Conservation (phyloP, 2,797 vertebrate species). For the Molossus molossus region DNA sequence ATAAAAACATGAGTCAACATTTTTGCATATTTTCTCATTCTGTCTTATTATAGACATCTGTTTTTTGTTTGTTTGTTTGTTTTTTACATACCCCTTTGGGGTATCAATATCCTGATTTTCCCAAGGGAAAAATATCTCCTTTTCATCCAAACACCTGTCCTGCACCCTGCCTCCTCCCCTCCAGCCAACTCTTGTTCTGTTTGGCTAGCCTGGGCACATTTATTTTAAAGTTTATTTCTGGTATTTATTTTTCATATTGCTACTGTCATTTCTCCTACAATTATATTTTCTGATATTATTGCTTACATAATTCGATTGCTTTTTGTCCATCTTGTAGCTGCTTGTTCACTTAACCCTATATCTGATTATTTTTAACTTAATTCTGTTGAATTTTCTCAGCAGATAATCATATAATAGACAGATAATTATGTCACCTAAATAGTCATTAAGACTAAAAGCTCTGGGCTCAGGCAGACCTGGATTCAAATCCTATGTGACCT, state of each 20-base stretch:
- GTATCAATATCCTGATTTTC: neutral
- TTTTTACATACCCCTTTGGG: neutral
- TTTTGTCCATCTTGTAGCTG: conserved; percentile 32
- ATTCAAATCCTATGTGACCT: conserved; percentile 24
- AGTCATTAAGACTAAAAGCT: conserved; percentile 57
- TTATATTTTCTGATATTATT: conserved; percentile 29
- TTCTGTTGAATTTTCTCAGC: conserved; percentile 57
- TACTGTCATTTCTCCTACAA: conserved; percentile 38
- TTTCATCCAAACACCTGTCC: neutral
- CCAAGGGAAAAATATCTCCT: conserved; percentile 37
- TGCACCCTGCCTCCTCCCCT: neutral
- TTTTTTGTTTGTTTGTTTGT: neutral
- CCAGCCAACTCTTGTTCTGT: neutral
- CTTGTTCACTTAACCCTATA: conserved; percentile 33
- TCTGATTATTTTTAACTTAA: conserved; percentile 62
- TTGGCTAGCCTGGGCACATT: neutral
- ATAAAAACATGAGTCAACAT: conserved; percentile 47
- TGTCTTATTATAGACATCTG: neutral
- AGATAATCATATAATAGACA: conserved; percentile 39
- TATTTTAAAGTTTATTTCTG: conserved; percentile 48
- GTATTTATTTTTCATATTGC: conserved; percentile 39
- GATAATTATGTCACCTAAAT: neutral
- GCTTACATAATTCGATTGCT: conserved; percentile 6
- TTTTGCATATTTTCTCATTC: conserved; percentile 45
- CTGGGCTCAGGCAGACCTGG: neutral